Evolutionary conservation across 1,140 invertebrate species (phyloP), one percentile per base, ranked within the genome.

Genomic region (Drosophila pruinosa): DNA sequence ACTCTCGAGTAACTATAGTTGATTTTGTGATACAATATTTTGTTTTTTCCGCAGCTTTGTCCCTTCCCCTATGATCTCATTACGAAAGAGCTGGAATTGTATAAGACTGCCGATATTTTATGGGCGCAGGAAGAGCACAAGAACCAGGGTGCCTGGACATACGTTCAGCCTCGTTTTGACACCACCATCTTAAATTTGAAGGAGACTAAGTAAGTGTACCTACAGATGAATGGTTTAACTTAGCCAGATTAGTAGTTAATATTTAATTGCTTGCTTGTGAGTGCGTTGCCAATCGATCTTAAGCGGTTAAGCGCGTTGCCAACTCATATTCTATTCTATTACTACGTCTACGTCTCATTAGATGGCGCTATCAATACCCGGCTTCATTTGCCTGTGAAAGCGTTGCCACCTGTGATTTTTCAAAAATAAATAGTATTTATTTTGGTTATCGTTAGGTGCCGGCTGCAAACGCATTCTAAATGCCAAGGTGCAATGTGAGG

Each of bases 101-200:
- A 99, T 92, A 95, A 97, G 4, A 96, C 97, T 90, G 98, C 98
- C 4, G 94, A 96, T 76, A 86, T 99, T 5, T 90, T 95, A 14
- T 99, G 98, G 98, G 94, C 95, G 53, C 99, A 99, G 92, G 99
- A 99, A 92, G 98, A 99, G 92, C 98, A 98, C 92, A 99, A 99
- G 93, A 99, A 99, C 92, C 97, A 97, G 94, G 98, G 98, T 41
- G 93, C 95, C 17, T 99, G 98, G 98, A 94, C 93, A 21, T 99
- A 99, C 89, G 94, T 99, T 34, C 96, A 98, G 91, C 98, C 98
- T 0, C 94, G 98, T 73, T 96, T 99, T 92, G 93, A 96, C 19
- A 97, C 96, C 3, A 93, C 96, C 45, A 92, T 97, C 17, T 61
- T 82, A 4, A 52, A 71, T 52, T 70, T n/a, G 22, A 67, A 7